A percentile compares a stretch with the other conserved stretches of the same genome.
Evolutionary conservation across 2,797 vertebrate species (phyloP).

Genomic region (Sebastes nivosus): DNA sequence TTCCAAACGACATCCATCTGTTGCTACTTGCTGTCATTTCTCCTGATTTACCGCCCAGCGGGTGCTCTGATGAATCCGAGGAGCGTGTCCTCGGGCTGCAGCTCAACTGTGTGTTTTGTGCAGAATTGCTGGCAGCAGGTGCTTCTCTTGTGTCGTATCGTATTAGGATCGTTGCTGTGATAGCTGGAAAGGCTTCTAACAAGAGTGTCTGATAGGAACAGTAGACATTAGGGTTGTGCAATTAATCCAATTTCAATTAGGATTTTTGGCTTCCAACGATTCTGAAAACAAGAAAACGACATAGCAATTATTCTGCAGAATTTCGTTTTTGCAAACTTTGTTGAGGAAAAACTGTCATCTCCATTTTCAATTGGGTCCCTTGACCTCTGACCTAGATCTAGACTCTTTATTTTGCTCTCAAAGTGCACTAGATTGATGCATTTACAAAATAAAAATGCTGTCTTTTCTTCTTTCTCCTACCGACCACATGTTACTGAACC

Average conservation of each 20-base stretch:
- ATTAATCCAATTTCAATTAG: not conserved
- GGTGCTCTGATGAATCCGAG: conserved; percentile 23
- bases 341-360: rapidly evolving
- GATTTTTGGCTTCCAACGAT: not conserved
- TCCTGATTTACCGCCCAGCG: conserved; percentile 27
- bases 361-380: rapidly evolving
- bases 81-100: conserved; percentile 19
- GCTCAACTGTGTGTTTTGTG: conserved; percentile 16
- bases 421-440: no score
- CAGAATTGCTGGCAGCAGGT: conserved; percentile 29
- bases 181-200: not conserved
- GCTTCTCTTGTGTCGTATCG: conserved; percentile 4
- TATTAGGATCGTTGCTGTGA: not conserved
- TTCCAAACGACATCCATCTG: conserved; percentile 71
- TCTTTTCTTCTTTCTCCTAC: conserved; percentile 40
- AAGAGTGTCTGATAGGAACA: not conserved
- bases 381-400: no score
- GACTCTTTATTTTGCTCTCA: no score
- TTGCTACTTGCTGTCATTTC: conserved; percentile 42
- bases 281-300: not conserved
- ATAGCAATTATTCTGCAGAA: not conserved
- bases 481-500: conserved; percentile 48
- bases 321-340: no score
- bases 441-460: conserved; percentile 16
- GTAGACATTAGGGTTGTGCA: not conserved